A percentile compares a stretch with the other conserved stretches of the same genome.
Evolutionary conservation across 2,113 vertebrate species (phyloP).

Genomic region (Callipepla squamata): DNA sequence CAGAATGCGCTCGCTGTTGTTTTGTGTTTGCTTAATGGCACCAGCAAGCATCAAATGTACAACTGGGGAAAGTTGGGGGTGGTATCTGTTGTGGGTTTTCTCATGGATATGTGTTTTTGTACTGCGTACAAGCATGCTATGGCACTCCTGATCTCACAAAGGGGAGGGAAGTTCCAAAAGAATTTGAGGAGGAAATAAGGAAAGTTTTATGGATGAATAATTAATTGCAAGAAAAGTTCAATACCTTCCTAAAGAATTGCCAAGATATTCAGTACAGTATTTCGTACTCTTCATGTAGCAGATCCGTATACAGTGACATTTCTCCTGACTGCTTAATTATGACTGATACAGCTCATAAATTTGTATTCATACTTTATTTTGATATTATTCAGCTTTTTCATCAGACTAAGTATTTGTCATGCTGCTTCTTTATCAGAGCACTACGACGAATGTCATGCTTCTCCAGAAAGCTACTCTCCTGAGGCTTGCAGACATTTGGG

Average conservation of each 20-base stretch:
- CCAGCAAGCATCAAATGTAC: constrained; percentile 72
- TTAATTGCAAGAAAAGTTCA: constrained; percentile 78
- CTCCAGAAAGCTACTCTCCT: constrained; percentile 37
- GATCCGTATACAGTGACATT: constrained; percentile 68
- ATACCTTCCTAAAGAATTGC: constrained; percentile 71
- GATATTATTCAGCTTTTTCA: constrained; percentile 42
- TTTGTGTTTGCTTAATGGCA: constrained; percentile 79
- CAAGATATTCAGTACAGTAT: constrained; percentile 81
- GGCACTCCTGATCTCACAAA: constrained; percentile 7
- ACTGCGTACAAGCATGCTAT: background rate
- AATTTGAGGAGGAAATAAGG: constrained; percentile 59
- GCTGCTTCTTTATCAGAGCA: constrained; percentile 17
- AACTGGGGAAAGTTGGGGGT: constrained; percentile 70
- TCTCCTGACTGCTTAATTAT: constrained; percentile 67
- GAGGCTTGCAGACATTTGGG: background rate
- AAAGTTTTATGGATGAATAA: constrained; percentile 76
- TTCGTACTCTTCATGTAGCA: constrained; percentile 62
- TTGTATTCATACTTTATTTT: constrained; percentile 54
- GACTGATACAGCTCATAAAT: constrained; percentile 41
- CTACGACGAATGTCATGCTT: constrained; percentile 22
- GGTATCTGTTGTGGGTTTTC: constrained; percentile 16
- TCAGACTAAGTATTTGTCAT: constrained; percentile 58
- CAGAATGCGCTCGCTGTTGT: constrained; percentile 80
- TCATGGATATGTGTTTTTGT: background rate
- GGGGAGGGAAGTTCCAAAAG: constrained; percentile 29